A percentile compares a stretch with the other conserved stretches of the same genome.
Evolutionary conservation across 1,140 invertebrate species (phyloP).

Genomic region (Drosophila ercepeae): DNA sequence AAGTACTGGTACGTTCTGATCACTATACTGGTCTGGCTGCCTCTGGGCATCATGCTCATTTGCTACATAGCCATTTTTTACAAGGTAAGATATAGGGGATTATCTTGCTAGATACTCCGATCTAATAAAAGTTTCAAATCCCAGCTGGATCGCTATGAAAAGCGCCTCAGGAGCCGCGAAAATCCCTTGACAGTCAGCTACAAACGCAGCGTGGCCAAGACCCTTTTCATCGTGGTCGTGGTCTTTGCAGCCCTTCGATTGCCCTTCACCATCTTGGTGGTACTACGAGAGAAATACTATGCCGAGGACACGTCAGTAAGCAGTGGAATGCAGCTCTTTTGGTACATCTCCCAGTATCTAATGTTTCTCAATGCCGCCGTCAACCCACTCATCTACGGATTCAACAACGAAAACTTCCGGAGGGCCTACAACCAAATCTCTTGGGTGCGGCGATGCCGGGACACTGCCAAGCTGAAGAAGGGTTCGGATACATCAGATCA

Average conservation of each 20-base stretch:
- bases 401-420: slow-evolving; percentile 88
- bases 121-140: not conserved
- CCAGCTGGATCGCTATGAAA: slow-evolving; percentile 86
- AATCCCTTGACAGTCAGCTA: slow-evolving; percentile 86
- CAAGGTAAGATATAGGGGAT: slow-evolving; percentile 84
- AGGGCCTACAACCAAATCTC: slow-evolving; percentile 85
- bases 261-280: slow-evolving; percentile 88
- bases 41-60: slow-evolving; percentile 88
- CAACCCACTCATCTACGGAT: slow-evolving; percentile 90
- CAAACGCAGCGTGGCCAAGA: slow-evolving; percentile 87
- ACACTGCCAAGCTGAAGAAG: slow-evolving; percentile 1
- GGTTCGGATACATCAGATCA: not conserved
- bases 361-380: slow-evolving; percentile 89
- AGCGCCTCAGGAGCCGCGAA: slow-evolving; percentile 85
- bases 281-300: slow-evolving; percentile 85
- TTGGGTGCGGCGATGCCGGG: slow-evolving; percentile 41
- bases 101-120: rapidly evolving
- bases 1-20: slow-evolving; percentile 91
- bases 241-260: slow-evolving; percentile 88
- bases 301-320: slow-evolving; percentile 76
- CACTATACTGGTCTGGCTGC: slow-evolving; percentile 89
- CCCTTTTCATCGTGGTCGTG: slow-evolving; percentile 88
- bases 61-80: slow-evolving; percentile 88
- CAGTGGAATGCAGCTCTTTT: slow-evolving; percentile 85
- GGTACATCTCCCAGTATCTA: slow-evolving; percentile 88